Base-by-base conservation (phyloP, 1,140 invertebrate species). In the Gerris buenoi region DNA sequence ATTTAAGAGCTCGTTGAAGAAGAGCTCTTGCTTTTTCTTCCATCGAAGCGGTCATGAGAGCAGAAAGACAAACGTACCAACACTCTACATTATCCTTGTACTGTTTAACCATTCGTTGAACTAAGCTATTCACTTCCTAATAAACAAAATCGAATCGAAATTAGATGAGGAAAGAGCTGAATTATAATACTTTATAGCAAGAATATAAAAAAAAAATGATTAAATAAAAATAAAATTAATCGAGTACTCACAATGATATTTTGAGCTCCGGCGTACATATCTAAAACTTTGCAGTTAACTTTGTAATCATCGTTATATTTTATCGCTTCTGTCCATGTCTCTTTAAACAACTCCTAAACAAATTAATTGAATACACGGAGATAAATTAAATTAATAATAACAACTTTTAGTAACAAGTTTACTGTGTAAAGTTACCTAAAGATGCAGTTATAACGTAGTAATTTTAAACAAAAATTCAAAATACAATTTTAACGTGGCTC, bases 311-410 rank as follows among this genome's bases (percentile, higher is more conserved):
- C 93, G 75, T 93, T 95, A 68, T 82, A 82, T 70, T 85, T 85
- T 0, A 93, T 72, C 0, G 95, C 94, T 71, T 94, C 86, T 67
- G 89, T 82, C 29, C 97, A 84, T 2, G 83, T 81, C 25, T 84
- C 79, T 25, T 88, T 82, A 66, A 90, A 81, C 14, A 78, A 81
- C 71, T 90, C 88, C 74, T 83, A 71, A 72, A 74, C n/a, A n/a
- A n/a, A n/a, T n/a, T n/a, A n/a, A n/a, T n/a, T n/a, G n/a, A n/a
- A n/a, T n/a, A n/a, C n/a, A n/a, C n/a, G n/a, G n/a, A n/a, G n/a
- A n/a, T n/a, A n/a, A n/a, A n/a, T n/a, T n/a, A n/a, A n/a, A n/a
- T n/a, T n/a, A n/a, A n/a, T n/a, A n/a, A n/a, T n/a, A n/a, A n/a
- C n/a, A n/a, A n/a, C n/a, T n/a, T n/a, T n/a, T n/a, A n/a, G n/a